Percentiles rank a stretch among this genome's conserved stretches.
phyloP scores from a whole-genome alignment of 1,140 invertebrate species.

The Rhysida immarginata region DNA sequence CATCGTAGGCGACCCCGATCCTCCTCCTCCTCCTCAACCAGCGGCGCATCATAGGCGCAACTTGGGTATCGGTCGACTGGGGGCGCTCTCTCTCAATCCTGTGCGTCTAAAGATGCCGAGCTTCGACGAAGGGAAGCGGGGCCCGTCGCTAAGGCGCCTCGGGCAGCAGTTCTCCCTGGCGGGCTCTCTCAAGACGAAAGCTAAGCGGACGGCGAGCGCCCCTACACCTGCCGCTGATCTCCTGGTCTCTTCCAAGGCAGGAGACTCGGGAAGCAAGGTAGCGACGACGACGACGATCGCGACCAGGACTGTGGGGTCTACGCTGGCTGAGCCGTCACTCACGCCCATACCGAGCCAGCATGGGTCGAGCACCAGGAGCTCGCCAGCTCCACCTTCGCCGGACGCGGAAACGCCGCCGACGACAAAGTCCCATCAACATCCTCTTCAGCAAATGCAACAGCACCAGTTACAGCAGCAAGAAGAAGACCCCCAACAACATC shows the following conservation, averaged over 20 bases:
- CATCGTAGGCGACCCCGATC: not conserved
- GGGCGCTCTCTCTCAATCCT: not conserved
- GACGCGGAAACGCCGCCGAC: not conserved
- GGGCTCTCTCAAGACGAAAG: not conserved
- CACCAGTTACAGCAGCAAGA: too few relatives aligned
- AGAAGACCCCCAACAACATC: too few relatives aligned
- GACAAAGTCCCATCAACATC: not conserved
- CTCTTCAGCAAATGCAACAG: too few relatives aligned
- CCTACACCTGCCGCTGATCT: constrained; percentile 2
- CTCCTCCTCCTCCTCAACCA: not conserved
- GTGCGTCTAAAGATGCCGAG: constrained; percentile 21
- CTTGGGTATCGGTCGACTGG: not conserved
- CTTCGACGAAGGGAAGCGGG: constrained; percentile 17
- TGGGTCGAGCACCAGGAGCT: constrained; percentile 1
- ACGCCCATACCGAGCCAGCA: constrained; percentile 8
- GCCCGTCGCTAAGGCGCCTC: constrained; percentile 9
- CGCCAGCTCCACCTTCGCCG: not conserved
- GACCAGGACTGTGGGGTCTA: too few relatives aligned
- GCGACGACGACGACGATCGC: not conserved
- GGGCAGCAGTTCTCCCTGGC: constrained; percentile 20
- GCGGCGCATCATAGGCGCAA: not conserved
- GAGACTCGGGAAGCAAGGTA: constrained; percentile 18
- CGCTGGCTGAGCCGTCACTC: not conserved
- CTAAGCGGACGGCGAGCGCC: constrained; percentile 5
- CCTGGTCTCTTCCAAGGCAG: constrained; percentile 9